Percentiles rank a stretch among this genome's conserved stretches.
Conservation (phyloP, 35 echinoderm and acorn worm genomes). For the Apostichopus californicus region DNA sequence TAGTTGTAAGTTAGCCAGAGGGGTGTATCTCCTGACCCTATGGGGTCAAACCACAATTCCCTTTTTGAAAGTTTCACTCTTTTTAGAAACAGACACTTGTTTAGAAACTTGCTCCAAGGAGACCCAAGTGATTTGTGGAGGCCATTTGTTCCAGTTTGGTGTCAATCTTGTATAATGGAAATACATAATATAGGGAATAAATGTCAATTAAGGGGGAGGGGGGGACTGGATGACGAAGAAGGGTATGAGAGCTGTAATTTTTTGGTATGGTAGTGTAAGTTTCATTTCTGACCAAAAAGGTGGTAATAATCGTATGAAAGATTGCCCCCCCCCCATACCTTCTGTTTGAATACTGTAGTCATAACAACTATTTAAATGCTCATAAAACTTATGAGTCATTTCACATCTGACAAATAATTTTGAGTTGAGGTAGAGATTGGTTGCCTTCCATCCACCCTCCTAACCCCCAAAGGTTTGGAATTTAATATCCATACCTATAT, state of each 20-base stretch:
- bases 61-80: slow-evolving; percentile 20
- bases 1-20: neutral
- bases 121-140: neutral
- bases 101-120: neutral
- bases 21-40: neutral
- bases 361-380: no score
- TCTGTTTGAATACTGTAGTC: no score
- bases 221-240: neutral
- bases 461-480: no score
- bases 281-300: no score
- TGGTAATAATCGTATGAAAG: no score
- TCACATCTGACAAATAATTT: no score
- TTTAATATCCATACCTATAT: no score
- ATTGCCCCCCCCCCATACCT: no score
- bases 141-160: neutral
- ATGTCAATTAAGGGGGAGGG: neutral
- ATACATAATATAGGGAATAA: neutral
- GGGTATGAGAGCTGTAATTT: neutral
- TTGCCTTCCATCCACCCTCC: no score
- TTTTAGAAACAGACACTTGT: neutral
- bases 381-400: no score
- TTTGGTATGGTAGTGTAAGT: no score
- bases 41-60: slow-evolving; percentile 34
- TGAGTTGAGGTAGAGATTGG: no score
- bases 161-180: neutral